Conservation (phyloP, 1,140 invertebrate genomes). For the Bilobella aurantiaca region DNA sequence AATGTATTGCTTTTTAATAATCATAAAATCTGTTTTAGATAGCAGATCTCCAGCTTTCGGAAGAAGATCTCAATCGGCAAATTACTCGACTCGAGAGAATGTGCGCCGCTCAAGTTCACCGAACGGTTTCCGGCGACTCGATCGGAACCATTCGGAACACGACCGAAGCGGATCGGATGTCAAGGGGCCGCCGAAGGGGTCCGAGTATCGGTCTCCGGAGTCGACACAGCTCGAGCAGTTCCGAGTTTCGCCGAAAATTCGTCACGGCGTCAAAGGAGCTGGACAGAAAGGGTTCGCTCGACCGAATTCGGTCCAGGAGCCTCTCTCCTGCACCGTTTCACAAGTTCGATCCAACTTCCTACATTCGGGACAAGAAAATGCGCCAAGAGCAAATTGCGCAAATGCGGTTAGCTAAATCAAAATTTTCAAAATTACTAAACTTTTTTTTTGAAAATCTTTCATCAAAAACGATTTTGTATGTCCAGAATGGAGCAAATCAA, state of each 20-base stretch:
- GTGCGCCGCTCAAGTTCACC: neutral
- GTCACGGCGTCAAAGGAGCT: no score
- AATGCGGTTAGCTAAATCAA: slow-evolving; percentile 6
- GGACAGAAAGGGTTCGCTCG: neutral
- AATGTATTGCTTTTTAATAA: no score
- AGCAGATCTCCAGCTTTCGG: no score
- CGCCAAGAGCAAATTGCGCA: slow-evolving; percentile 13
- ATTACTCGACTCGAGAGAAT: neutral
- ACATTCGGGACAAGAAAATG: slow-evolving; percentile 22
- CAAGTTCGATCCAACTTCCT: slow-evolving; percentile 6
- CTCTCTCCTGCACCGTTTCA: neutral
- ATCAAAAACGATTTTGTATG: no score
- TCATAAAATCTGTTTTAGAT: no score
- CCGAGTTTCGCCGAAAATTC: neutral
- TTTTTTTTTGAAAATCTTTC: neutral
- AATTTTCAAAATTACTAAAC: neutral
- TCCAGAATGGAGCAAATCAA: neutral
- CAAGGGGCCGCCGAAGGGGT: neutral
- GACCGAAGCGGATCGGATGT: no score
- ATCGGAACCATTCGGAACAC: no score
- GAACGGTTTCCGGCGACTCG: no score
- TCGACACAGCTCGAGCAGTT: neutral
- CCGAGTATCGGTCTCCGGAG: neutral
- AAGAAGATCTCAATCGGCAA: no score
- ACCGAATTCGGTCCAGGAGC: neutral